Conservation (phyloP, 2,113 vertebrate species). For the Oryzias javanicus region DNA sequence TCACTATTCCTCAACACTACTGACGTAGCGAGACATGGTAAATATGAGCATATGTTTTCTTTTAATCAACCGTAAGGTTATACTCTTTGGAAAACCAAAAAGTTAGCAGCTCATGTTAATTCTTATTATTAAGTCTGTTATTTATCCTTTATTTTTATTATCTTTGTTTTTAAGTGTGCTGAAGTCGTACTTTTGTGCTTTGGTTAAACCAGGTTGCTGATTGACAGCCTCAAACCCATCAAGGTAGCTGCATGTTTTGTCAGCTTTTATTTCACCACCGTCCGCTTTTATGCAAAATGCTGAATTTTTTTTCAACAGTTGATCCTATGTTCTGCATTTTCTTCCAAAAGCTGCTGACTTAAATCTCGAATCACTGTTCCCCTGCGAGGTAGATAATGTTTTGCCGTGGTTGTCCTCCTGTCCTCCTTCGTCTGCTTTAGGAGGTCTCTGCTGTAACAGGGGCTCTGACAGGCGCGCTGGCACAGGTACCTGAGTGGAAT, state of each 20-base stretch:
- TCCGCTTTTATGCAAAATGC: background rate
- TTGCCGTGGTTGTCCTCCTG: constrained; percentile 29
- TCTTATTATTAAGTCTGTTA: constrained; percentile 1
- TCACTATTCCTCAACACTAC: constrained; percentile 6
- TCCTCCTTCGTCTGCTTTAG: constrained; percentile 38
- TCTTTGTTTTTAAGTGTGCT: constrained; percentile 10
- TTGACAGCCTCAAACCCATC: constrained; percentile 18
- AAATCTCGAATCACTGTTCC: background rate
- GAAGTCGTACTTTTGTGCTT: constrained; percentile 11
- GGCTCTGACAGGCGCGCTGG: constrained; percentile 22
- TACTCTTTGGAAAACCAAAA: background rate
- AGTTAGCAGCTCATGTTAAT: background rate
- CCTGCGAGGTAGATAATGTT: constrained; percentile 25
- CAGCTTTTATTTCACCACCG: constrained; percentile 3
- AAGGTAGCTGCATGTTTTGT: constrained; percentile 14
- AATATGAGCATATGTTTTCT: constrained; percentile 12
- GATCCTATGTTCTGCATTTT: constrained; percentile 44
- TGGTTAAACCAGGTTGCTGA: constrained; percentile 35
- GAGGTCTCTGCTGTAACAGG: constrained; percentile 32
- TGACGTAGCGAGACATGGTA: constrained; percentile 43
- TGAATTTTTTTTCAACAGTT: constrained; percentile 37
- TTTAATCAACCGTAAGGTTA: background rate
- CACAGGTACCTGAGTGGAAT: constrained; percentile 22
- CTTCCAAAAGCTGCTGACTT: constrained; percentile 1
- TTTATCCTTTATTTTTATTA: constrained; percentile 5